Evolutionary conservation across 2,113 vertebrate genomes (phyloP).

Genomic region (Baryphthengus martii): DNA sequence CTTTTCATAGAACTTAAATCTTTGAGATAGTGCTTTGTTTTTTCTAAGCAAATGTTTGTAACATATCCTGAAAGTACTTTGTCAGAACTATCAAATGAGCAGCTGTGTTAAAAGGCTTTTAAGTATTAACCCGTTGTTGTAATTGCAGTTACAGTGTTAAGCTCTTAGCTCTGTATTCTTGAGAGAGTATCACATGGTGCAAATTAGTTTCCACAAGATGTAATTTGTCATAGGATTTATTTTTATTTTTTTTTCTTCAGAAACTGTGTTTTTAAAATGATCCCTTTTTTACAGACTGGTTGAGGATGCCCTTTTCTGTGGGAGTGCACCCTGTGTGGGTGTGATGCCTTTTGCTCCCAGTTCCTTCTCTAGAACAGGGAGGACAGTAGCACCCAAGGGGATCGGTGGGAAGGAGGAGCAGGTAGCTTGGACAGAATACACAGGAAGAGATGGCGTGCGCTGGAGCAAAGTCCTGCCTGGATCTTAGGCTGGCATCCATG

Average conservation of each 20-base stretch:
- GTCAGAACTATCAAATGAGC: background rate
- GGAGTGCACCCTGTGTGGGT: background rate
- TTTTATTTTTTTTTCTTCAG: background rate
- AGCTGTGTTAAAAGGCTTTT: background rate
- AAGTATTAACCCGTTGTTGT: background rate
- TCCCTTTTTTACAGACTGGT: background rate
- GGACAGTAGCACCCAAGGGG: background rate
- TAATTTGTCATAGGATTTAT: background rate
- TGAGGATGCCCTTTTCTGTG: background rate
- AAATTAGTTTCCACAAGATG: background rate
- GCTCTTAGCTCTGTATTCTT: background rate
- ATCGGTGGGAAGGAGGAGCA: fast-evolving
- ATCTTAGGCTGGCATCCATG: background rate
- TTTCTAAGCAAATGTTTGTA: background rate
- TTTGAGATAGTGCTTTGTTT: background rate
- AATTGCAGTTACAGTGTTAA: background rate
- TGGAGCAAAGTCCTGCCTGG: background rate
- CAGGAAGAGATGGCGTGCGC: background rate
- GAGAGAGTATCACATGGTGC: background rate
- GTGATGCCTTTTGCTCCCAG: background rate
- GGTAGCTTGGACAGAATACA: background rate
- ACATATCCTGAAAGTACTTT: background rate
- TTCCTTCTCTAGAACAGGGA: background rate
- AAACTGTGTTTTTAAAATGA: background rate
- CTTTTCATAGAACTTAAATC: background rate